Base-by-base conservation (phyloP, 2,888 invertebrate species). In the Hydropsyche betteni region DNA sequence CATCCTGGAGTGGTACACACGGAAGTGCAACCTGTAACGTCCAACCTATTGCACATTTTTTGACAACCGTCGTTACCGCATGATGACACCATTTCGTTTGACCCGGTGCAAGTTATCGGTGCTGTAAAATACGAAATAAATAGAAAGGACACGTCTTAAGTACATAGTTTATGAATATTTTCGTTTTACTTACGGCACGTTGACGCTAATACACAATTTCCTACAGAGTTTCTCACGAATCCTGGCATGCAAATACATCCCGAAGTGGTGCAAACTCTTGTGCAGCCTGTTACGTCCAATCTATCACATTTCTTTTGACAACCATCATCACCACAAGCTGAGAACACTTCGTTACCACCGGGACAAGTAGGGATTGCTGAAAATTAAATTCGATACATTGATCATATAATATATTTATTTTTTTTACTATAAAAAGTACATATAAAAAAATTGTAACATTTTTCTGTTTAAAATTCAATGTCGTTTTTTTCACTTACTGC, bases 41-140 rank as follows among this genome's bases (percentile, higher is more conserved):
- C 10, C 4, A 34, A 61, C 16, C 69, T 73, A 16, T 74, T 34
- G 16, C 76, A 76, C 0, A 70, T 76, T 36, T 61, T 70, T 50
- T 51, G 44, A 55, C 76, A 76, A 1, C 74, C 76, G n/a, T 74
- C 69, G 34, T 69, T 68, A 4, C 76, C 76, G n/a, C 76, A 76
- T 16, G 69, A 34, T 5, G 74, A 74, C 16, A 69, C 70, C 6
- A 64, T 16, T n/a, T 14, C 16, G 4, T 55, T 55, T 5, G 16
- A 5, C 0, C 55, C 55, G 4, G 8, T 14, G 4, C 55, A 55
- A 44, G 10, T 44, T 7, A 14, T n/a, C 1, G 2, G 16, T 6
- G 55, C 55, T 55, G 5, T 6, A 55, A 55, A 55, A 16, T 51
- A n/a, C n/a, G 8, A 12, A 51, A n/a, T 12, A 51, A 1, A 12